These are phyloP conservation scores for Dicerorhinus sumatrensis DNA, from an alignment of 2,113 vertebrate genomes.

Conservation along the genomic window DNA sequence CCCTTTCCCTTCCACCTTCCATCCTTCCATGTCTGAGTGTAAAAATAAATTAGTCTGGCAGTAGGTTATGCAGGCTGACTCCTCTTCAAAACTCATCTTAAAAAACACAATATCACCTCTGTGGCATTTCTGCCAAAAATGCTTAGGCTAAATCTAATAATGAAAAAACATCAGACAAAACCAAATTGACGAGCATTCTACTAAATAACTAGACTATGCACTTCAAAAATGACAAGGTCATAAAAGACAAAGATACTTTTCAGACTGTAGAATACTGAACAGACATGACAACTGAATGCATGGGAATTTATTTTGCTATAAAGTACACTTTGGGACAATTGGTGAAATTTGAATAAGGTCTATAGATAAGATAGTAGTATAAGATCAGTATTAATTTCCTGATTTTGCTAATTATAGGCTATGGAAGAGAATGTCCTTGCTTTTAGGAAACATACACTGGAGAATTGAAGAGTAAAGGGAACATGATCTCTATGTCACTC, in stretches of 20 bases:
- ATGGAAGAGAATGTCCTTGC: background rate
- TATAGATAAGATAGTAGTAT: background rate
- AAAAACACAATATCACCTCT: background rate
- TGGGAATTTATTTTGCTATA: background rate
- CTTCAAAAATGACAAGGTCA: background rate
- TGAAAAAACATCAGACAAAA: background rate
- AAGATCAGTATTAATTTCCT: background rate
- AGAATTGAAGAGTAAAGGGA: background rate
- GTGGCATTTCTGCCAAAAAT: constrained; percentile 3
- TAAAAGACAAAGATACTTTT: background rate
- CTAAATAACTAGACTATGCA: background rate
- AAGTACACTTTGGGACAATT: background rate
- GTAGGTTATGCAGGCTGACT: background rate
- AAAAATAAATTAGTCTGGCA: background rate
- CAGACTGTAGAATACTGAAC: background rate
- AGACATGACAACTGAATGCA: background rate
- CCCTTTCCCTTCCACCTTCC: background rate
- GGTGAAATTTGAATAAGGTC: background rate
- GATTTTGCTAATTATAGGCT: constrained; percentile 7
- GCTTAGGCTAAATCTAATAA: background rate
- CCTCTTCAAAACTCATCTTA: background rate
- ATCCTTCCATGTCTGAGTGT: background rate
- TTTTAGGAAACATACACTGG: background rate
- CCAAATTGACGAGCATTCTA: background rate
- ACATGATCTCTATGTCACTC: background rate